Evolutionary conservation across 2,888 invertebrate genomes (phyloP), one percentile per base, ranked within the genome.

Genomic region (Odontocerum albicorne): DNA sequence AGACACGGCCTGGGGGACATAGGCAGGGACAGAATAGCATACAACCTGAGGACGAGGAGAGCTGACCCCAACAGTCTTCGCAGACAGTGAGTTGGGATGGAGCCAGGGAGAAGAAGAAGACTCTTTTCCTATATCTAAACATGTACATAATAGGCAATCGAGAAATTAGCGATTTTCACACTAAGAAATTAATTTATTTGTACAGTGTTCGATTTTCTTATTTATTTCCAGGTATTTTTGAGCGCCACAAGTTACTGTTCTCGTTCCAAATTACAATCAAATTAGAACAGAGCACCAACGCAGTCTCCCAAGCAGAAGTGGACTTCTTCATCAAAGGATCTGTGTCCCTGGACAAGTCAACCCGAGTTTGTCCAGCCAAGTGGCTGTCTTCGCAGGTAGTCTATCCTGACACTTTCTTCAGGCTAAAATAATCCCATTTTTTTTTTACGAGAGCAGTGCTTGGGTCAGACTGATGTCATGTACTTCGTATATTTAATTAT

Each of bases 241-340:
- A 95, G 70, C 86, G 86, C 36, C 94, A 96, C 74, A 95, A 96
- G 69, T 74, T 96, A 22, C 75, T 96, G 16, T 95, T 86, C 70
- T 94, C 95, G 0, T 92, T 96, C 70, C 92, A 93, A 84, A 93
- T 96, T 76, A 86, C 91, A 57, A 84, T 87, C 12, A 91, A 90
- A 67, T 70, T 96, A 61, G 86, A 93, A 64, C 86, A 88, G 68
- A 87, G 86, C 63, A 78, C 83, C 4, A 80, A 73, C 0, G 66
- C 74, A 16, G 72, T 95, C 1, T 70, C 68, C 0, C 92, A 90
- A 65, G 67, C 72, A 4, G 86, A 95, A 67, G 69, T 96, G 19
- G 92, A 94, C 68, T 96, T 96, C 75, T 95, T 96, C 68, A 90
- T 94, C 63, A 95, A 94, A 66, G 93, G 91, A 36, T 88, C 86